Conservation (phyloP, 1,140 invertebrate genomes). For the Cryptotermes secundus region DNA sequence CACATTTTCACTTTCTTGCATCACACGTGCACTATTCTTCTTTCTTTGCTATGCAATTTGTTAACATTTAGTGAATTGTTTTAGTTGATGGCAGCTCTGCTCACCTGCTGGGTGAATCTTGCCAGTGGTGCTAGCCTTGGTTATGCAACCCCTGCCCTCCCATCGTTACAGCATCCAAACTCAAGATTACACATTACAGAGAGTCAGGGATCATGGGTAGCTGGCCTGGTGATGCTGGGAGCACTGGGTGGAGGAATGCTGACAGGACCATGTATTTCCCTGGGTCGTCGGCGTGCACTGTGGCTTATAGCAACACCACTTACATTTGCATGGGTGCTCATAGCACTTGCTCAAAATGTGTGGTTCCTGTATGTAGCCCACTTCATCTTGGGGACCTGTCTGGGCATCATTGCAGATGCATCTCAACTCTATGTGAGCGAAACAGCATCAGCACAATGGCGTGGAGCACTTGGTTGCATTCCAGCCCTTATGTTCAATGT, state of each 20-base stretch:
- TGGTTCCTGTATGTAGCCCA: constrained; percentile 47
- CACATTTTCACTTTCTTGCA: not conserved
- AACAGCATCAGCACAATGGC: constrained; percentile 48
- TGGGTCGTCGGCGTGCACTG: constrained; percentile 46
- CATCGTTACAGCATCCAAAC: constrained; percentile 22
- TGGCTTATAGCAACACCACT: constrained; percentile 46
- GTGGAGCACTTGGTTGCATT: constrained; percentile 52
- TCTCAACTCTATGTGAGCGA: constrained; percentile 58
- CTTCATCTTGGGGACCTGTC: constrained; percentile 29
- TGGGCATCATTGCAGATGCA: constrained; percentile 32
- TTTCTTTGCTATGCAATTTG: too few species aligned
- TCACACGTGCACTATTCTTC: not conserved
- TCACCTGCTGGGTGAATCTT: constrained; percentile 35
- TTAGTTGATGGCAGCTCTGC: constrained; percentile 27
- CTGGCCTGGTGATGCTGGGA: constrained; percentile 48
- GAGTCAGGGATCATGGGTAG: constrained; percentile 48
- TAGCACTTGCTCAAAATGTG: constrained; percentile 46
- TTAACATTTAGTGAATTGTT: not conserved
- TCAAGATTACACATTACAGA: constrained; percentile 27
- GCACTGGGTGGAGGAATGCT: constrained; percentile 47
- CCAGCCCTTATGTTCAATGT: constrained; percentile 37
- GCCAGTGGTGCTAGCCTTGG: constrained; percentile 36
- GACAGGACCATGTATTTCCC: constrained; percentile 45
- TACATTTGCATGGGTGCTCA: constrained; percentile 47
- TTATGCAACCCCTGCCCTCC: constrained; percentile 35